Conservation (phyloP, 2,113 vertebrate genomes). For the Condylura cristata region DNA sequence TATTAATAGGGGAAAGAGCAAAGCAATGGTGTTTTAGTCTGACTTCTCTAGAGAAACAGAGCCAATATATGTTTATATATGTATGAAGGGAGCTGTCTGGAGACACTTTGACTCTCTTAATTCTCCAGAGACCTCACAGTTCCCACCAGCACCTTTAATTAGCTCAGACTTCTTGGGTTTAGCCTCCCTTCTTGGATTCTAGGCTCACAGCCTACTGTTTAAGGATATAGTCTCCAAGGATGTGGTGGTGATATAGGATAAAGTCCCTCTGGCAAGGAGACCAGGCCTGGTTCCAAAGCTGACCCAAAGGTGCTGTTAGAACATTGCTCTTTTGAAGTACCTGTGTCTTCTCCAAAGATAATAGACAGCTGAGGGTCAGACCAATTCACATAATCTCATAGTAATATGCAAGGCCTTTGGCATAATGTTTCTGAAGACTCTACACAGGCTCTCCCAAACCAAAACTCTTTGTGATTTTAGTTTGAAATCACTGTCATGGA, state of each 20-base stretch:
- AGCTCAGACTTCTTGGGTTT: not conserved
- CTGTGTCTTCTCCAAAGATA: not conserved
- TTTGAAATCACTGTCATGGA: not conserved
- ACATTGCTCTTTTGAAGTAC: not conserved
- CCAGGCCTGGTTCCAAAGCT: not conserved
- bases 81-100: not conserved
- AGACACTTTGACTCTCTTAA: not conserved
- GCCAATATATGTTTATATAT: not conserved
- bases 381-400: not conserved
- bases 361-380: not conserved
- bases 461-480: not conserved
- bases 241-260: not conserved
- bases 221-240: not conserved
- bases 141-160: conserved; percentile 33
- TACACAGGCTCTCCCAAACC: not conserved
- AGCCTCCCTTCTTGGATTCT: not conserved
- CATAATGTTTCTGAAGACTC: not conserved
- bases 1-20: not conserved
- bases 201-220: not conserved
- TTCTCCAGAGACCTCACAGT: not conserved
- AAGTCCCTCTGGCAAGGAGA: not conserved
- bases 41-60: not conserved
- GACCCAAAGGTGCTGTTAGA: not conserved
- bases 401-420: not conserved
- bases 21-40: not conserved